Conservation (phyloP, 2,888 invertebrate species). For the Protophormia terraenovae region DNA sequence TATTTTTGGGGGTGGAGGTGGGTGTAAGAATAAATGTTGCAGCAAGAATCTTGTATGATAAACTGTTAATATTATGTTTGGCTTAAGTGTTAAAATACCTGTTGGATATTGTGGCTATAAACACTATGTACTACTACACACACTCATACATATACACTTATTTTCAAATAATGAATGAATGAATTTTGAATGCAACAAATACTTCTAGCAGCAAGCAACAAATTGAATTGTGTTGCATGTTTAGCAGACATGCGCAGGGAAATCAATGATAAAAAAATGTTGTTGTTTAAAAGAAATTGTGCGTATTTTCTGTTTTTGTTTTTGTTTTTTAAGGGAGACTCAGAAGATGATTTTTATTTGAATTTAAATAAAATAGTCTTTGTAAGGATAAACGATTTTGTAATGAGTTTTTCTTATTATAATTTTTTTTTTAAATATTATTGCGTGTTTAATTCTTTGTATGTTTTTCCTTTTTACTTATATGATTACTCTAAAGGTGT, state of each 20-base stretch:
- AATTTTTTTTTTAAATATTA: neutral
- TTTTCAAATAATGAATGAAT: conserved; percentile 1
- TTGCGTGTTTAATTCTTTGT: neutral
- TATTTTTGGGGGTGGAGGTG: too few relatives aligned
- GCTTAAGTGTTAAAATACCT: conserved; percentile 37
- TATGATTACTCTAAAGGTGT: neutral
- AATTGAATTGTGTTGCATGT: conserved; percentile 10
- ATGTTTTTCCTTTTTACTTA: neutral
- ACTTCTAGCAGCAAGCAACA: conserved; percentile 9
- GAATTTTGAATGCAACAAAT: conserved; percentile 39
- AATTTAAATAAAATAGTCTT: neutral
- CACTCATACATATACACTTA: neutral
- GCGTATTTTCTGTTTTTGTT: too few relatives aligned
- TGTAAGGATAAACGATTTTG: neutral
- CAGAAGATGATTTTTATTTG: too few relatives aligned
- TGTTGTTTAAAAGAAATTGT: neutral
- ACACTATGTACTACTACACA: neutral
- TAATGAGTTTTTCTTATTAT: neutral
- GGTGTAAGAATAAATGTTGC: too few relatives aligned
- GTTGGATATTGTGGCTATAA: conserved; percentile 39
- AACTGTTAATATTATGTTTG: neutral
- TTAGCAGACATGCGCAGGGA: conserved; percentile 38
- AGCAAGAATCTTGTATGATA: neutral
- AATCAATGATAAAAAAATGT: conserved; percentile 15
- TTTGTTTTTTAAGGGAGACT: neutral